Conservation (phyloP, 2,888 invertebrate species). For the Rhamphomyia laevipes region DNA sequence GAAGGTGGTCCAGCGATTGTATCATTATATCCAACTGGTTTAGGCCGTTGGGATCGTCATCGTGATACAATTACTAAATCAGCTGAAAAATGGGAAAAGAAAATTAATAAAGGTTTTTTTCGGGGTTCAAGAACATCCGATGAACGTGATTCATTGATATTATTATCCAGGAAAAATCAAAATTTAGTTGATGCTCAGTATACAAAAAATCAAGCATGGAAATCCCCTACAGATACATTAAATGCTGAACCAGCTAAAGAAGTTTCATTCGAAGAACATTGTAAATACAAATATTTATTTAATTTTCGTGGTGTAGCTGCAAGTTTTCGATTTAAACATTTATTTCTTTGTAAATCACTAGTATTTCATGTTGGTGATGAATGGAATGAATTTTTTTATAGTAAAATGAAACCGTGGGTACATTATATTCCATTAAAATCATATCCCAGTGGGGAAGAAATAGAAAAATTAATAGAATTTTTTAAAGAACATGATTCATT, state of each 20-base stretch:
- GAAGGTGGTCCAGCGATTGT: conserved; percentile 91
- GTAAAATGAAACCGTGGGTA: conserved; percentile 82
- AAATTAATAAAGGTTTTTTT: conserved; percentile 66
- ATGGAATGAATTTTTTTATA: conserved; percentile 93
- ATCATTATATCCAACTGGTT: conserved; percentile 79
- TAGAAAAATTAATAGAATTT: conserved; percentile 63
- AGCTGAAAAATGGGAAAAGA: conserved; percentile 62
- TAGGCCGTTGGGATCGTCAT: conserved; percentile 87
- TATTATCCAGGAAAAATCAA: conserved; percentile 63
- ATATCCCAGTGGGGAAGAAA: conserved; percentile 51
- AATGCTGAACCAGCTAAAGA: conserved; percentile 72
- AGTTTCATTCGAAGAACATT: conserved; percentile 82
- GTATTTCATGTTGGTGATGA: conserved; percentile 91
- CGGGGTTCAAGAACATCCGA: conserved; percentile 87
- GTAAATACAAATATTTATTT: conserved; percentile 85
- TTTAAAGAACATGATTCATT: conserved; percentile 61
- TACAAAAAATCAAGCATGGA: conserved; percentile 98
- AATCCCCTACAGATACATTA: conserved; percentile 86
- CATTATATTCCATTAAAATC: conserved; percentile 84
- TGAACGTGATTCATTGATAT: conserved; percentile 77
- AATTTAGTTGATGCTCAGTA: conserved; percentile 83
- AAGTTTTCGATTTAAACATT: conserved; percentile 91
- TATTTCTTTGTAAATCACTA: conserved; percentile 83
- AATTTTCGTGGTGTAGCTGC: conserved; percentile 96
- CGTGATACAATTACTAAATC: conserved; percentile 57